A percentile compares a stretch with the other conserved stretches of the same genome.
Conservation (phyloP, 2,113 vertebrate species). For the Tylochromis polylepis region DNA sequence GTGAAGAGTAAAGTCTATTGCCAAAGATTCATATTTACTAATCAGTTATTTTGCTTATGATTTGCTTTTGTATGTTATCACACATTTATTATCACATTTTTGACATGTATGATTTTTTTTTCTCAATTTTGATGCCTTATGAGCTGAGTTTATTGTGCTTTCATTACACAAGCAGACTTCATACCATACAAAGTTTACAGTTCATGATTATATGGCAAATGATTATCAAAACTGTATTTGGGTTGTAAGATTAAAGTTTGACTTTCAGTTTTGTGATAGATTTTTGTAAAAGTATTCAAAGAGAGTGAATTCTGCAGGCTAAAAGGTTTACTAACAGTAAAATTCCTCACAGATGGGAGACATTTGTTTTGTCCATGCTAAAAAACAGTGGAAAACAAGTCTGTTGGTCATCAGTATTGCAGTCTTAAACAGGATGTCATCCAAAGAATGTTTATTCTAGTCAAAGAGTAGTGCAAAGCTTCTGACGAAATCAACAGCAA, state of each 20-base stretch:
- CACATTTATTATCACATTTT: background rate
- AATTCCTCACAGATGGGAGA: background rate
- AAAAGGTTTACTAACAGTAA: background rate
- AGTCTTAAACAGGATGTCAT: background rate
- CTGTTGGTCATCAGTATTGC: background rate
- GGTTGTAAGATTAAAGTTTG: background rate
- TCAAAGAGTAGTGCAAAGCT: background rate
- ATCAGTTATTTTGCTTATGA: background rate
- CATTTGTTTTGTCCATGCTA: background rate
- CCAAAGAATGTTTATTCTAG: background rate
- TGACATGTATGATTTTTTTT: background rate
- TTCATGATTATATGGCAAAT: background rate
- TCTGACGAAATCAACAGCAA: background rate
- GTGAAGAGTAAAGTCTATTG: background rate
- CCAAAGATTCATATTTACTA: background rate
- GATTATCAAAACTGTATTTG: background rate
- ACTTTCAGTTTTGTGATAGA: background rate
- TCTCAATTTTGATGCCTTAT: background rate
- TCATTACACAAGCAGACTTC: background rate
- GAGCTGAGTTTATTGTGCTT: background rate
- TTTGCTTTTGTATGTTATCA: background rate
- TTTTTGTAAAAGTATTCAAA: background rate
- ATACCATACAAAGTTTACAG: background rate
- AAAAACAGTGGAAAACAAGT: background rate
- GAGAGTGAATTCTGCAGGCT: too few species aligned